Percentiles rank a stretch among this genome's conserved stretches.
Evolutionary conservation across 2,888 invertebrate genomes (phyloP).

Genomic region (Lithosia quadra): DNA sequence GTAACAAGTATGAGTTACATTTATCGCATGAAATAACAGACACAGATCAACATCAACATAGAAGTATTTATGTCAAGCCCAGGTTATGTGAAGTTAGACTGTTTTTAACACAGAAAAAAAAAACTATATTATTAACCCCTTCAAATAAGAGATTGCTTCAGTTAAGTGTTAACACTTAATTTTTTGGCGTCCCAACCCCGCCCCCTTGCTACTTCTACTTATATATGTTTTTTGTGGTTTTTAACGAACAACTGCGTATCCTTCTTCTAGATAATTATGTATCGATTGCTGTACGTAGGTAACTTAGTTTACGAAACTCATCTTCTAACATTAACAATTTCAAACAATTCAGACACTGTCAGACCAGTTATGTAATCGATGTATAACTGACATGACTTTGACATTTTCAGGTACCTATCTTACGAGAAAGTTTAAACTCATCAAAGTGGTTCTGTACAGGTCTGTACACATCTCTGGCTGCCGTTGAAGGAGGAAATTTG

Average conservation of each 20-base stretch:
- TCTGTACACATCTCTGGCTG: constrained; percentile 13
- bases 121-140: too few relatives aligned
- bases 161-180: too few relatives aligned
- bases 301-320: neutral
- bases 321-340: neutral
- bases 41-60: too few relatives aligned
- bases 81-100: too few relatives aligned
- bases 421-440: neutral
- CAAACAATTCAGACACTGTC: neutral
- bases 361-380: neutral
- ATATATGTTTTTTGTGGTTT: too few relatives aligned
- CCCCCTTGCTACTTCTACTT: too few relatives aligned
- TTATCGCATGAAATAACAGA: too few relatives aligned
- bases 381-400: constrained; percentile 2
- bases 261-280: neutral
- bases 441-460: constrained; percentile 5
- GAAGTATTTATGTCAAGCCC: too few relatives aligned
- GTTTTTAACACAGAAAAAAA: too few relatives aligned
- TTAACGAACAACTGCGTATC: neutral
- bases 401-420: neutral
- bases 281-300: neutral
- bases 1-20: too few relatives aligned
- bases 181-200: too few relatives aligned
- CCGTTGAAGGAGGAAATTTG: constrained; percentile 14
- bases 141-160: too few relatives aligned